phyloP scores from a whole-genome alignment of 2,888 invertebrate species.

The Tuberolachnus salignus region DNA sequence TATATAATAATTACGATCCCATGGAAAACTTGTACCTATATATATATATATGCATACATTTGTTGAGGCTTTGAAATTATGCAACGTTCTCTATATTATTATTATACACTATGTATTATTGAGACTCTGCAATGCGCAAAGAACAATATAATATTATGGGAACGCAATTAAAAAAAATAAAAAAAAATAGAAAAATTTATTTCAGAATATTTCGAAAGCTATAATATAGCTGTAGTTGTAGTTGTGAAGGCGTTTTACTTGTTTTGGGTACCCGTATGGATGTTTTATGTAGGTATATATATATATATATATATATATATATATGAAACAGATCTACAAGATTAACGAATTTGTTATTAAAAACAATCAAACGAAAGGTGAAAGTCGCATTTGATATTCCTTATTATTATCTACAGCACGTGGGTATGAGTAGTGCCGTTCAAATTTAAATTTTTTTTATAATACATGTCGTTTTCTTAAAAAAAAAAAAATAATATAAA shows the following conservation, averaged over 20 bases:
- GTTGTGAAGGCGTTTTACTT: conserved; percentile 40
- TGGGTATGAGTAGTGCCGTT: conserved; percentile 1
- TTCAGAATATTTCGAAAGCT: conserved; percentile 46
- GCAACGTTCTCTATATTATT: too few relatives aligned
- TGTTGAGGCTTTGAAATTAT: conserved; percentile 31
- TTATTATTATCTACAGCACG: not conserved
- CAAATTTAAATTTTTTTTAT: conserved; percentile 24
- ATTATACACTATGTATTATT: not conserved
- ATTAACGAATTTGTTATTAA: conserved; percentile 26
- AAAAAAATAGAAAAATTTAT: conserved; percentile 22
- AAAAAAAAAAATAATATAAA: too few relatives aligned
- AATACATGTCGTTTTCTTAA: not conserved
- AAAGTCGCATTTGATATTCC: conserved; percentile 24
- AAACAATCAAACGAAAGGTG: conserved; percentile 32
- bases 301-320: not conserved
- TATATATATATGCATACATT: not conserved
- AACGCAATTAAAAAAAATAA: conserved; percentile 38
- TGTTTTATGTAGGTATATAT: not conserved
- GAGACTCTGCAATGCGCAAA: not conserved
- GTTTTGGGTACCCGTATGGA: conserved; percentile 17
- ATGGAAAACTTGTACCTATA: conserved; percentile 24
- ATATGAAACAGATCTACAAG: conserved; percentile 2
- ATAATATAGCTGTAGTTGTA: too few relatives aligned
- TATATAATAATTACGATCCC: conserved; percentile 49
- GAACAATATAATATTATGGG: conserved; percentile 49